Evolutionary conservation across 2,888 invertebrate species (phyloP).

Genomic region (Epirrhoe tristata): DNA sequence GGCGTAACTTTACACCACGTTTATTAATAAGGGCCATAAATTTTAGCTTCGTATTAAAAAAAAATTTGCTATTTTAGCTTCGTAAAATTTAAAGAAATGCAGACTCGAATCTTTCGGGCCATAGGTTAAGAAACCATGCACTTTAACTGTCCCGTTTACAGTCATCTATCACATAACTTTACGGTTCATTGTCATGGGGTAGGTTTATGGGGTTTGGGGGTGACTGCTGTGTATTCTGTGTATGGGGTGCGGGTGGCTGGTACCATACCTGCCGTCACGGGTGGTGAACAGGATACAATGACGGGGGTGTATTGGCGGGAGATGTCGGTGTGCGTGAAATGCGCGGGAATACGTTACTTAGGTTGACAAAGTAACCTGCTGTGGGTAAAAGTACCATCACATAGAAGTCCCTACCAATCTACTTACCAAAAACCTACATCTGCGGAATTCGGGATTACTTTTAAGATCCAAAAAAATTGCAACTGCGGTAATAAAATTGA

Average conservation of each 20-base stretch:
- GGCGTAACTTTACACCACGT: too few relatives aligned
- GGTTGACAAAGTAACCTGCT: background rate
- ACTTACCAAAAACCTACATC: too few relatives aligned
- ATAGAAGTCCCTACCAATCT: too few relatives aligned
- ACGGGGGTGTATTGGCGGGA: conserved; percentile 25
- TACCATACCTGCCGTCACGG: conserved; percentile 33
- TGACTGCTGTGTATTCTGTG: conserved; percentile 7
- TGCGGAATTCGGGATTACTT: too few relatives aligned
- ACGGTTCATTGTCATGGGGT: conserved; percentile 19
- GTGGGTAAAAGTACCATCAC: background rate
- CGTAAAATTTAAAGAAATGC: too few relatives aligned
- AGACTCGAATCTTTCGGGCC: background rate
- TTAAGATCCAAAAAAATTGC: too few relatives aligned
- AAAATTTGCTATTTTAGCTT: too few relatives aligned
- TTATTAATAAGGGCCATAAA: too few relatives aligned
- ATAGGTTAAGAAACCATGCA: conserved; percentile 10
- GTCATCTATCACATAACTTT: conserved; percentile 23
- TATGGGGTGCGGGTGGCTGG: conserved; percentile 31
- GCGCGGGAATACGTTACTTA: background rate
- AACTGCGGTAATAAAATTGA: too few relatives aligned
- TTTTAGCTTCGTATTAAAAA: too few relatives aligned
- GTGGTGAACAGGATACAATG: conserved; percentile 11
- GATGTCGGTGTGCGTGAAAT: conserved; percentile 11
- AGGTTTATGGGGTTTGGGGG: conserved; percentile 11
- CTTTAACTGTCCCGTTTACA: conserved; percentile 23